A percentile compares a stretch with the other conserved stretches of the same genome.
Evolutionary conservation across 2,888 invertebrate species (phyloP).

Genomic region (Deilephila porcellus): DNA sequence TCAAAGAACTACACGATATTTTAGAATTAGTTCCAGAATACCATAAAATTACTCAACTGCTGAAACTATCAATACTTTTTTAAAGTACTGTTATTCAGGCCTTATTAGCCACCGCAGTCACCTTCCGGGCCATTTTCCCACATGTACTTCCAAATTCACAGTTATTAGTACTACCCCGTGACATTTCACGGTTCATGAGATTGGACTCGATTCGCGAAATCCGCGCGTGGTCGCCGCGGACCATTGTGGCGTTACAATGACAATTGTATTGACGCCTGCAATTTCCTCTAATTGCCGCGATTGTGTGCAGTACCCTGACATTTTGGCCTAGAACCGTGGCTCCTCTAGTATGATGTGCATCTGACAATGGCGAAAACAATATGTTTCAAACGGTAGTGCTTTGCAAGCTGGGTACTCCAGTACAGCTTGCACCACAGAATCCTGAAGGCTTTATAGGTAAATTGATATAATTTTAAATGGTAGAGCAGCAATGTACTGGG

Average conservation of each 20-base stretch:
- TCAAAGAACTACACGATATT: too few species aligned
- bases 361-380: not conserved
- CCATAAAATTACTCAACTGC: too few species aligned
- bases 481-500: not conserved
- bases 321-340: constrained; percentile 35
- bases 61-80: too few species aligned
- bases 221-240: constrained; percentile 12
- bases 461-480: not conserved
- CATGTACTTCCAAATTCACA: not conserved
- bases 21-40: too few species aligned
- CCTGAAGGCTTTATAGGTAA: too few species aligned
- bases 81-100: too few species aligned
- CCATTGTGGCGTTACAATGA: constrained; percentile 28
- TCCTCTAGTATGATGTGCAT: not conserved
- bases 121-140: not conserved
- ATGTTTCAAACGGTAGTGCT: not conserved
- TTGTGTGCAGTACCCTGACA: constrained; percentile 43
- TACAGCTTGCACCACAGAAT: too few species aligned
- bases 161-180: not conserved
- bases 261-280: constrained; percentile 46
- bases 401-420: not conserved
- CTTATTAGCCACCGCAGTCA: not conserved
- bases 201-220: constrained; percentile 15
- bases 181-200: not conserved
- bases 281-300: constrained; percentile 51